phyloP scores from a whole-genome alignment of 2,113 vertebrate genomes.

The Tylochromis polylepis region DNA sequence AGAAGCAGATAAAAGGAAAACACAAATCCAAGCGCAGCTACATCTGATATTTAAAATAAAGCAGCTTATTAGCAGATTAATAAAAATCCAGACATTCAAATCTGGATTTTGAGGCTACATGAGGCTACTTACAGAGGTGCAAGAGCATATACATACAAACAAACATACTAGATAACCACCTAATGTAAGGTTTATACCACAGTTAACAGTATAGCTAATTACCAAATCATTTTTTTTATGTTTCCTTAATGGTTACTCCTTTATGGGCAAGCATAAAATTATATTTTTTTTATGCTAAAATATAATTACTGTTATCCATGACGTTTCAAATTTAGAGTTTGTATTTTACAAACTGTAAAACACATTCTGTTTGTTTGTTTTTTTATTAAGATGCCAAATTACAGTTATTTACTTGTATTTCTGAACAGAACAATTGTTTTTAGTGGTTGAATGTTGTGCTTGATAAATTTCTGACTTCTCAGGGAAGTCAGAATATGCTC shows the following conservation, averaged over 20 bases:
- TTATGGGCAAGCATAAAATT: background rate
- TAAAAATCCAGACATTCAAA: background rate
- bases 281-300: background rate
- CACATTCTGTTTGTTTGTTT: too few species aligned
- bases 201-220: background rate
- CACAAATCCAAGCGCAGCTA: background rate
- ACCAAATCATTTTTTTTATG: too few species aligned
- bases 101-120: background rate
- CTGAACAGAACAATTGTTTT: too few species aligned
- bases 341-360: too few species aligned
- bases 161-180: background rate
- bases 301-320: background rate
- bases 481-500: too few species aligned
- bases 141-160: background rate
- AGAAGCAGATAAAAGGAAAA: background rate
- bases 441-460: too few species aligned
- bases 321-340: background rate
- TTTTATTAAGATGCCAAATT: too few species aligned
- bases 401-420: too few species aligned
- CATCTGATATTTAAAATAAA: background rate
- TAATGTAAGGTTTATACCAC: background rate
- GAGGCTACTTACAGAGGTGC: background rate
- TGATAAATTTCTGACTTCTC: too few species aligned
- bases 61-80: background rate
- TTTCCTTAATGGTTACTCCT: background rate